Base-by-base conservation (phyloP, 2,797 vertebrate genomes). In the Anolis apletophallus region DNA sequence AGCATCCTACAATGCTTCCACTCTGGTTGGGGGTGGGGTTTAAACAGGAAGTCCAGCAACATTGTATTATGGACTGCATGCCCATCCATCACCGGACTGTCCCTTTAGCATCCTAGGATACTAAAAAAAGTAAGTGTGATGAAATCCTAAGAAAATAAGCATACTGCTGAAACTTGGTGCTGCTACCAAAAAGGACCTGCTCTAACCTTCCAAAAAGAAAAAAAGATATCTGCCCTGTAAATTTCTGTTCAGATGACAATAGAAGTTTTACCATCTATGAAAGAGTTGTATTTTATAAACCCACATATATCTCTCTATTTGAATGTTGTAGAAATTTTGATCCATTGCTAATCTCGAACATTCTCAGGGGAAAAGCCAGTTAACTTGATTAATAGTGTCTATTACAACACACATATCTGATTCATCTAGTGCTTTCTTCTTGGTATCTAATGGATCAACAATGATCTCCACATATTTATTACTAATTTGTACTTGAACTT, bases 351-450 rank as follows among this genome's bases (percentile, higher is more conserved):
- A 69, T 55, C 36, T 82, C n/a, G 19, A 55, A 55, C 52, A 83
- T 61, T 29, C 17, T 83, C 54, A 74, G 69, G 11, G 36, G 50
- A 74, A 74, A 72, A 55, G 80, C n/a, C 32, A 71, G 36, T 82
- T 82, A 71, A 71, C 50, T 54, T 82, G 19, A 34, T 61, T 74
- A 74, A 74, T 74, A 61, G 81, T 16, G 29, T 83, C 55, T 83
- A n/a, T 74, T 61, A 57, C 23, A 55, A 23, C 68, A 73, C 46
- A 73, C 34, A 83, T 72, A 72, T 40, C 73, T 71, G 80, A 81
- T 71, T 72, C 32, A 72, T 34, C 73, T 34, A 73, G 54, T 69
- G 57, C 14, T 83, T 59, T 73, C 54, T 72, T 55, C 34, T 73
- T 4, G 3, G 23, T 57, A 69, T 73, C 69, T 34, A 73, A 46